Evolutionary conservation across 2,113 vertebrate genomes (phyloP).

Genomic region (Mastomys coucha): DNA sequence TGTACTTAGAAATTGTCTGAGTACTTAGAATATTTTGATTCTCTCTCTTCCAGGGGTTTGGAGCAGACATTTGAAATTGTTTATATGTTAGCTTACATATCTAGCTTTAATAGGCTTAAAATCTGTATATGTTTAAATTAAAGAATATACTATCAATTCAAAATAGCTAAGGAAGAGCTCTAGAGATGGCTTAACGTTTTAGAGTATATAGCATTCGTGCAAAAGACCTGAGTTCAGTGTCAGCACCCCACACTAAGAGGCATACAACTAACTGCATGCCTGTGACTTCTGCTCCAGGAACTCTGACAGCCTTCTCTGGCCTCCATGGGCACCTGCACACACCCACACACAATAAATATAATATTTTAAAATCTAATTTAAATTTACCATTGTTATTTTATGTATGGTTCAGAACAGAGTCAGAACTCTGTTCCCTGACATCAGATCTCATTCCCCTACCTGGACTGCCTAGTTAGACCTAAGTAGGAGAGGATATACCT

Average conservation of each 20-base stretch:
- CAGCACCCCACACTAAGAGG: neutral
- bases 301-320: neutral
- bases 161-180: neutral
- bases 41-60: neutral
- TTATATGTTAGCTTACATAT: neutral
- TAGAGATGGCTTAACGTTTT: neutral
- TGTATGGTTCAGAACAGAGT: neutral
- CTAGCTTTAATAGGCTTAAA: neutral
- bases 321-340: neutral
- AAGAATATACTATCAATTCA: neutral
- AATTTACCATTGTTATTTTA: slow-evolving; percentile 9
- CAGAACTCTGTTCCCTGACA: no score
- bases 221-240: neutral
- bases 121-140: neutral
- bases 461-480: no score
- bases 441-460: no score
- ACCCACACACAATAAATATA: neutral
- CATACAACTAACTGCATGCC: neutral
- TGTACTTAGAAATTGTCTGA: slow-evolving; percentile 10
- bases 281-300: neutral
- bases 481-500: no score
- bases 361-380: neutral
- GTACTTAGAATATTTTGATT: neutral
- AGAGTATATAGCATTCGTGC: neutral
- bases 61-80: neutral